A percentile compares a stretch with the other conserved stretches of the same genome.
These are phyloP conservation scores for Enteromius thamalakanensis DNA, from an alignment of 2,797 vertebrate genomes.

Conservation along the genomic window DNA sequence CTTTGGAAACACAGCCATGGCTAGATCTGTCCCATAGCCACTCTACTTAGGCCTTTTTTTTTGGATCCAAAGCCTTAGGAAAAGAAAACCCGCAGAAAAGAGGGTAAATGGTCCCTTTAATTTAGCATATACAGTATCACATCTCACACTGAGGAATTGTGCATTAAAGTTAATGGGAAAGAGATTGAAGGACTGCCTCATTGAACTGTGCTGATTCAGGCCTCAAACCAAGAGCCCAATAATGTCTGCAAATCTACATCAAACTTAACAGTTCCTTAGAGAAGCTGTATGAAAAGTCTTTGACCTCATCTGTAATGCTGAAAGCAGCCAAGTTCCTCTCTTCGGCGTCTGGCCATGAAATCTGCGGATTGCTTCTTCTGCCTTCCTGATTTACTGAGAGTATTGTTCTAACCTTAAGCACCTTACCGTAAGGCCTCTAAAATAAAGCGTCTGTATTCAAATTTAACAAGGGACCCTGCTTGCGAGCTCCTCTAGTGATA, in stretches of 20 bases:
- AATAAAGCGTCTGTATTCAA: constrained; percentile 42
- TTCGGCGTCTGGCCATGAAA: constrained; percentile 12
- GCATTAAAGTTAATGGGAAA: constrained; percentile 46
- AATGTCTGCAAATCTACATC: constrained; percentile 46
- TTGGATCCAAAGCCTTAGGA: constrained; percentile 1
- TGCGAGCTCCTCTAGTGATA: constrained; percentile 34
- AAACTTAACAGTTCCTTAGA: constrained; percentile 46
- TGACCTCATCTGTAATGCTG: constrained; percentile 47
- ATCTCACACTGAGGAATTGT: constrained; percentile 38
- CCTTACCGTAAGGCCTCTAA: constrained; percentile 23
- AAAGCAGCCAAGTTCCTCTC: constrained; percentile 24
- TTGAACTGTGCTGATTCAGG: constrained; percentile 53
- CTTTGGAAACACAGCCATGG: constrained; percentile 14
- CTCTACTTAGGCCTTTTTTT: constrained; percentile 1
- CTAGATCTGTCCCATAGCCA: neutral
- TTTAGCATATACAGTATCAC: constrained; percentile 45
- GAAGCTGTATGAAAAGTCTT: constrained; percentile 41
- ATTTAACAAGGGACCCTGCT: constrained; percentile 20
- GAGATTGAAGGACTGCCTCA: constrained; percentile 44
- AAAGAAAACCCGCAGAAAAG: constrained; percentile 36
- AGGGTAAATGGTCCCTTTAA: constrained; percentile 36
- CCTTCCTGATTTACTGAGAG: constrained; percentile 18
- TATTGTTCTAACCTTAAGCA: constrained; percentile 48
- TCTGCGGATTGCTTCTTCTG: constrained; percentile 7
- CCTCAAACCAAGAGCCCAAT: constrained; percentile 48